Base-by-base conservation (phyloP, 2,113 vertebrate species). In the Cottus gobio region DNA sequence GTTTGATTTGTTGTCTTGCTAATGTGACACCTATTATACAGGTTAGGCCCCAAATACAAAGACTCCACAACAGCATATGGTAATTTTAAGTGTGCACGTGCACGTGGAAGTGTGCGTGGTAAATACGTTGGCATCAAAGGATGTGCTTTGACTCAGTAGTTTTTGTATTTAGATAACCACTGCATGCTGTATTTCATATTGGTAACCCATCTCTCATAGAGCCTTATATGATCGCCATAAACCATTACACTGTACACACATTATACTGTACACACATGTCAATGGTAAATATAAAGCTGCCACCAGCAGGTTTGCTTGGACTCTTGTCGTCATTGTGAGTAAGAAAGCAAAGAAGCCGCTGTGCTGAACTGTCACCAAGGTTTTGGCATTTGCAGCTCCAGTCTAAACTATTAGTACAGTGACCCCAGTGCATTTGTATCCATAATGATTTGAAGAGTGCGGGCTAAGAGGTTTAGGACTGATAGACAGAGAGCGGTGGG, bases 1-100 rank as follows among this genome's bases (percentile, higher is more conserved):
- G 96, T 97, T 97, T 98, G 96, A 97, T 97, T 97, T 98, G 97
- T 97, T 98, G 96, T 97, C 96, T 98, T 97, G 97, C 96, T 97
- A 96, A 98, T 97, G 96, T 98, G 97, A 98, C 96, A 97, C 96
- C 95, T 96, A 97, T 98, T 98, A 97, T 97, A 97, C 97, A 97
- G 97, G 97, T 98, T 97, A 97, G 91, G 89, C 80, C 75, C 65
- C 36, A 90, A 94, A 97, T 96, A 98, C 96, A 97, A 97, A 97
- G 95, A 95, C 93, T 88, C 93, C 95, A 93, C 95, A 77, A 92
- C 95, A 91, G 93, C 96, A 96, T 97, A 96, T 97, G 97, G 96
- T 97, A 96, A 97, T 88, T 61, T 63, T 67, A 58, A 65, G 78
- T 63, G 64, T 63, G 71, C 71, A 39, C 22, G 36, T 77, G 82